phyloP scores from a whole-genome alignment of 1,140 invertebrate species.

The Lethrus apterus region DNA sequence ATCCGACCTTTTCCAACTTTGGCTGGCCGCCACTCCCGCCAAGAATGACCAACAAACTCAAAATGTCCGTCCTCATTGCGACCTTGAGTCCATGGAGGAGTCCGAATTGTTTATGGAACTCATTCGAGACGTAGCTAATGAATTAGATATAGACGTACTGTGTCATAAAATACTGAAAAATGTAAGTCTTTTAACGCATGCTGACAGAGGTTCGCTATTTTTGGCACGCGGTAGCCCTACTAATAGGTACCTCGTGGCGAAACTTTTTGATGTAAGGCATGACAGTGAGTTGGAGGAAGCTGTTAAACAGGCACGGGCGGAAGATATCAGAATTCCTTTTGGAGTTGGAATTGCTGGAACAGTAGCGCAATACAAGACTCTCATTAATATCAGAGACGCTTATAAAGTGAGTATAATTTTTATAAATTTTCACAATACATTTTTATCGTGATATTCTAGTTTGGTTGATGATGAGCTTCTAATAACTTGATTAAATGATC shows the following conservation, averaged over 20 bases:
- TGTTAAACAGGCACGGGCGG: constrained; percentile 58
- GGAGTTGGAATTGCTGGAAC: constrained; percentile 84
- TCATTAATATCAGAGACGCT: constrained; percentile 86
- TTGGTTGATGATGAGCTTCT: too few species aligned
- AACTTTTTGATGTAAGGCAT: constrained; percentile 85
- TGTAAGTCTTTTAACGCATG: constrained; percentile 76
- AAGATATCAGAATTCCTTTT: constrained; percentile 82
- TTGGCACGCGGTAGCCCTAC: constrained; percentile 70
- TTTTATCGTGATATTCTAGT: too few species aligned
- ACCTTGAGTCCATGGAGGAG: constrained; percentile 45
- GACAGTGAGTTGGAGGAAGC: constrained; percentile 78
- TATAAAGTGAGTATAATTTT: constrained; percentile 68
- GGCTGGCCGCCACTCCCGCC: constrained; percentile 64
- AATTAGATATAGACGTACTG: constrained; percentile 85
- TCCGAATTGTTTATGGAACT: constrained; percentile 87
- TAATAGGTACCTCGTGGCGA: constrained; percentile 75
- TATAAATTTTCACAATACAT: too few species aligned
- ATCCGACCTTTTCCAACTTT: constrained; percentile 75
- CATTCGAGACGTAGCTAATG: constrained; percentile 86
- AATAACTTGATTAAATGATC: too few species aligned
- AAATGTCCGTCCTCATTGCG: constrained; percentile 30
- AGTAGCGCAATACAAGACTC: constrained; percentile 79
- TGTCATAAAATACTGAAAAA: constrained; percentile 93
- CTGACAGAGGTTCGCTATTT: constrained; percentile 82
- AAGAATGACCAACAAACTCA: constrained; percentile 47